Evolutionary conservation across 1,140 invertebrate genomes (phyloP), one percentile per base, ranked within the genome.

Genomic region (Polypedilum pembai): DNA sequence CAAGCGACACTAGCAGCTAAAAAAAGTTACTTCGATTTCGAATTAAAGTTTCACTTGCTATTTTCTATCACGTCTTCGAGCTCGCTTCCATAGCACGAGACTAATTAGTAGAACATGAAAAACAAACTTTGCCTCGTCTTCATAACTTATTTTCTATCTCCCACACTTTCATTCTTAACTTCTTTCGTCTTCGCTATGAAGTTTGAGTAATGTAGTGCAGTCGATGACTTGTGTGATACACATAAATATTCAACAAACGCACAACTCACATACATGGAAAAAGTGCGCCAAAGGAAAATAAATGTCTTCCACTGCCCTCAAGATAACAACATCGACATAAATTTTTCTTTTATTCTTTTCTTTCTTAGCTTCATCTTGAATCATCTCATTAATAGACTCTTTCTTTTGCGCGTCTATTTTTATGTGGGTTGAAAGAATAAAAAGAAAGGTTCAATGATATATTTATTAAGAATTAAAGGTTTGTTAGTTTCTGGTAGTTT

Each of bases 241-340:
- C 24, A 33, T 33, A 33, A 33, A 33, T 33, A 33, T 33, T 33
- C 24, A 33, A 5, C 5, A 5, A 33, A 33, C 24, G 24, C 24
- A 33, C 24, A 33, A 33, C 24, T 33, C 24, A 3, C 24, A 33
- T 33, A 33, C 24, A 33, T 33, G 24, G 5, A n/a, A 5, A 33
- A 33, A 33, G 5, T 5, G 24, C 24, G 24, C 5, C 1, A 33
- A 33, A 33, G 5, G 24, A 33, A 33, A 33, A 33, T 33, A 33
- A 33, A 33, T 33, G 24, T 33, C 2, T 33, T 33, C 24, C 24
- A 33, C 24, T 33, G 24, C 65, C 65, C 65, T 21, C 17, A 69
- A 69, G 65, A 18, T 69, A 69, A 8, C 65, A 56, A 8, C 65
- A 69, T 69, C 65, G 17, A 69, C 65, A 69, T 69, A 69, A 69